Evolutionary conservation across 2,888 invertebrate species (phyloP), one percentile per base, ranked within the genome.

Genomic region (Caenorhabditis afra): DNA sequence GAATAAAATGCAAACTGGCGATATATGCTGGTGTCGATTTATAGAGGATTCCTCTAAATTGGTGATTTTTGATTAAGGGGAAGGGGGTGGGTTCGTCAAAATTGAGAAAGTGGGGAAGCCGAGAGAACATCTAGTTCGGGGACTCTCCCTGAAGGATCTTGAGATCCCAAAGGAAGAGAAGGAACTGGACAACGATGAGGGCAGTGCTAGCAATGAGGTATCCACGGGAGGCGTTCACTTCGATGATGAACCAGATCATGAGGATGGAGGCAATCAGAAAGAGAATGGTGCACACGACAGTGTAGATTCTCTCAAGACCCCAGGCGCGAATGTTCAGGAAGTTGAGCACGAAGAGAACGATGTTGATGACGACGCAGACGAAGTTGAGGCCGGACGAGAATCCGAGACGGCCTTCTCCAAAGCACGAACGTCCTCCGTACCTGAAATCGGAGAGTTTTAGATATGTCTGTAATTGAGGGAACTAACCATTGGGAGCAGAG

Each of bases 81-180:
- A 22, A 11, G n/a, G n/a, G n/a, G n/a, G n/a, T n/a, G n/a, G n/a
- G n/a, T n/a, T n/a, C n/a, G n/a, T 67, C 37, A 12, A 14, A 62
- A 45, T 22, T 7, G 11, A 45, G 16, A 59, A 45, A 44, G 61
- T 20, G 18, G 29, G 57, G 35, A 35, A 18, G 45, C 1, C 50
- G 35, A 23, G 20, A 45, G 45, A 18, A 37, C n/a, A 11, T 83
- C 79, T 82, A 88, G 85, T 88, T 88, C 65, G 84, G 78, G 22
- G 87, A 80, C 59, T 88, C 85, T 53, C 88, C 88, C 65, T 87
- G 87, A 62, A 88, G 85, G 57, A 88, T 87, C 83, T 88, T 88
- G 66, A 87, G 82, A 62, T 88, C 88, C 86, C 86, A 88, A 23
- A 88, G 79, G 85, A 86, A 88, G 59, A 89, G 85, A 37, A 87